Evolutionary conservation across 2,797 vertebrate genomes (phyloP).

Genomic region (Enteromius radiatus): DNA sequence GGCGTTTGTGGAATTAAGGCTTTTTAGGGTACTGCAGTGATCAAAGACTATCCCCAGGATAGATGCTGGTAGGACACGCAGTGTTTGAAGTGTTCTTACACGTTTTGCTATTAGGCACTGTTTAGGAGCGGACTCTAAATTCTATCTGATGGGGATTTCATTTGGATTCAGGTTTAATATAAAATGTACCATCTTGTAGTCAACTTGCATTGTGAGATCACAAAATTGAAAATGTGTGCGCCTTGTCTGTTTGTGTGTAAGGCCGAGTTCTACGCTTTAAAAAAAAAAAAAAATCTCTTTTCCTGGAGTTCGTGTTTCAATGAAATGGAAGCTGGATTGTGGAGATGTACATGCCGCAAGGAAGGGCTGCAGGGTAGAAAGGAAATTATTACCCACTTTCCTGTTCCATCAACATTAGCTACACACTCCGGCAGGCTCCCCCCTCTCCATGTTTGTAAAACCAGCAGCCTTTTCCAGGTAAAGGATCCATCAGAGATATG

Average conservation of each 20-base stretch:
- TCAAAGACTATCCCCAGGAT: constrained; percentile 49
- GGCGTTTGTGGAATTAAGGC: constrained; percentile 35
- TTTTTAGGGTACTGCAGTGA: constrained; percentile 42
- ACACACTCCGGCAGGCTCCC: neutral
- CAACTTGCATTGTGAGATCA: constrained; percentile 36
- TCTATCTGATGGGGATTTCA: constrained; percentile 49
- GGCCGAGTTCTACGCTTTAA: neutral
- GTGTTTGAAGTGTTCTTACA: constrained; percentile 48
- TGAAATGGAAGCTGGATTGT: constrained; percentile 25
- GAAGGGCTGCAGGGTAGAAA: constrained; percentile 41
- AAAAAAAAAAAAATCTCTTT: neutral
- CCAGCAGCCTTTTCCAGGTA: constrained; percentile 35
- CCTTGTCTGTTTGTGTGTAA: neutral
- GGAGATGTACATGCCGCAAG: neutral
- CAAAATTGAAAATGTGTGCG: neutral
- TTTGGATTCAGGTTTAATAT: constrained; percentile 35
- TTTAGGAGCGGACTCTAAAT: constrained; percentile 44
- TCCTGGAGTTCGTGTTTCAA: constrained; percentile 20
- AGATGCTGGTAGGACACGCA: constrained; percentile 34
- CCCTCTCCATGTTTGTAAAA: constrained; percentile 31
- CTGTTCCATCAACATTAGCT: constrained; percentile 49
- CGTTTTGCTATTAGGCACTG: constrained; percentile 45
- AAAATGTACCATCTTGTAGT: constrained; percentile 44
- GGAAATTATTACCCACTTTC: constrained; percentile 46
- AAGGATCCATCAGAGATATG: constrained; percentile 39